phyloP scores from a whole-genome alignment of 2,888 invertebrate species.

The Drosophila cognata region DNA sequence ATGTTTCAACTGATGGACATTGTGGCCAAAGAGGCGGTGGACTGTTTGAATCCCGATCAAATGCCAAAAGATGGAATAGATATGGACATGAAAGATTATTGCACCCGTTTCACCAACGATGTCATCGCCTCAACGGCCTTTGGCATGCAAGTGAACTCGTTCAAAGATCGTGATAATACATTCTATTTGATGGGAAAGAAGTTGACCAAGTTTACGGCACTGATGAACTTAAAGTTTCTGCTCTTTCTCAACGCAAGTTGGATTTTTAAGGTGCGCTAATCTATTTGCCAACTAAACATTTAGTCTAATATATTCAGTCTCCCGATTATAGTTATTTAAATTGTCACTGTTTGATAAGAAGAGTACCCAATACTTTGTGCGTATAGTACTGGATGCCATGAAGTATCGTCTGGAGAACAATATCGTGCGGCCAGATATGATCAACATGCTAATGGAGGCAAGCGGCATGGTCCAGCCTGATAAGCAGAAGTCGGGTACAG shows the following conservation, averaged over 20 bases:
- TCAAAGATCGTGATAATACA: slow-evolving; percentile 85
- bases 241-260: slow-evolving; percentile 49
- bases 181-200: slow-evolving; percentile 86
- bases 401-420: slow-evolving; percentile 85
- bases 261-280: slow-evolving; percentile 52
- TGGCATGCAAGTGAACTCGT: slow-evolving; percentile 86
- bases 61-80: slow-evolving; percentile 55
- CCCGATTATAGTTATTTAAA: slow-evolving; percentile 55
- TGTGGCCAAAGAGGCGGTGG: slow-evolving; percentile 76
- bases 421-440: slow-evolving; percentile 86
- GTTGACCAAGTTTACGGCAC: slow-evolving; percentile 83
- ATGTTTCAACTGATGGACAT: slow-evolving; percentile 85
- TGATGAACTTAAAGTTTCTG: slow-evolving; percentile 71
- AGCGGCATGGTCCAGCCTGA: slow-evolving; percentile 82
- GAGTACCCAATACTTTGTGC: slow-evolving; percentile 83
- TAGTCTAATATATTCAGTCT: background rate
- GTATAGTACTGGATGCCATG: slow-evolving; percentile 85
- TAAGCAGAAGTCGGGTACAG: slow-evolving; percentile 52
- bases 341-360: slow-evolving; percentile 82
- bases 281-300: background rate
- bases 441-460: slow-evolving; percentile 86
- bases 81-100: slow-evolving; percentile 84
- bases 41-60: slow-evolving; percentile 59
- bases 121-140: slow-evolving; percentile 86
- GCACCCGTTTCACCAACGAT: slow-evolving; percentile 83